Evolutionary conservation across 2,888 invertebrate genomes (phyloP).

Genomic region (Volucella inanis): DNA sequence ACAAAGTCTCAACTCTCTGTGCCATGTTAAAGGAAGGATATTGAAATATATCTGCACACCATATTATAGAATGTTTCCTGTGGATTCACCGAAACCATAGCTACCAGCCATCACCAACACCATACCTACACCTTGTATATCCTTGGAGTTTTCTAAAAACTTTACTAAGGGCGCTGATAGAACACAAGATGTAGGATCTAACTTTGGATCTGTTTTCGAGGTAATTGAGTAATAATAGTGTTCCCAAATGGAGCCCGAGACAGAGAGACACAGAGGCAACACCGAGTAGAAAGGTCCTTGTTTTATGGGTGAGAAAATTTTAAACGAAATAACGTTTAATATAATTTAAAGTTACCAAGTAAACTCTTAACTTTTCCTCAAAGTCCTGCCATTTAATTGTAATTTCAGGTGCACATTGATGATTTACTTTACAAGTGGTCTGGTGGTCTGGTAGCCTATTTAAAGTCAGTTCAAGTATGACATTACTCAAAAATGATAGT

Average conservation of each 20-base stretch:
- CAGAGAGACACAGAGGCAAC: neutral
- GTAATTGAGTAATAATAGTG: conserved; percentile 75
- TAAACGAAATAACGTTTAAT: conserved; percentile 71
- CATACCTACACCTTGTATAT: conserved; percentile 8
- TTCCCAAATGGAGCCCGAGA: conserved; percentile 15
- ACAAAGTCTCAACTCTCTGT: neutral
- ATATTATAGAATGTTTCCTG: conserved; percentile 53
- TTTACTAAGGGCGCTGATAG: conserved; percentile 37
- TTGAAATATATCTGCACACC: conserved; percentile 70
- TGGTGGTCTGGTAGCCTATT: neutral
- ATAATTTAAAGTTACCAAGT: conserved; percentile 70
- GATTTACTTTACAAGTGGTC: conserved; percentile 20
- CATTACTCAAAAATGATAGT: conserved; percentile 51
- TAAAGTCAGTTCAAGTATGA: conserved; percentile 52
- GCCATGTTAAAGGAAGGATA: conserved; percentile 39
- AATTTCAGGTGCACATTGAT: conserved; percentile 61
- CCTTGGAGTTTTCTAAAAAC: conserved; percentile 44
- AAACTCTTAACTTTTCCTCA: conserved; percentile 41
- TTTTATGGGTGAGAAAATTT: conserved; percentile 67
- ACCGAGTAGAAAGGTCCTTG: neutral
- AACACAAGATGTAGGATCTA: conserved; percentile 62
- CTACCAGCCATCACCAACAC: neutral
- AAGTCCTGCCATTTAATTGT: conserved; percentile 48
- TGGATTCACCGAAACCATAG: neutral
- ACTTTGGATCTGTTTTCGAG: conserved; percentile 74